Evolutionary conservation across 2,888 invertebrate genomes (phyloP).

Genomic region (Rhamphomyia laevipes): DNA sequence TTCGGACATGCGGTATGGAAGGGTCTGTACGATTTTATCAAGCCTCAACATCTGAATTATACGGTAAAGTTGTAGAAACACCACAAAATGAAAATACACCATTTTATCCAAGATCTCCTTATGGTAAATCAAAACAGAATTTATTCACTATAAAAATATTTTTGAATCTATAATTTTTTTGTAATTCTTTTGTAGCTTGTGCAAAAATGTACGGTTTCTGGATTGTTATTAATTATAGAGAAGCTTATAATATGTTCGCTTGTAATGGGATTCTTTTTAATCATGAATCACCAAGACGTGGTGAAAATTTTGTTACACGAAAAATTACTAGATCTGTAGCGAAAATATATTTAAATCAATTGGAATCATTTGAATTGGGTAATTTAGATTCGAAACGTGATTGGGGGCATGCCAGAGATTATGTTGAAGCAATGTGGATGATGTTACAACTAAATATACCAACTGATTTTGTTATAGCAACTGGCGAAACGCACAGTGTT

Average conservation of each 20-base stretch:
- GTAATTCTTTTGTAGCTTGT: slow-evolving; percentile 52
- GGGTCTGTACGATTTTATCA: slow-evolving; percentile 81
- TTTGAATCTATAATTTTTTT: neutral
- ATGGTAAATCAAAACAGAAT: slow-evolving; percentile 52
- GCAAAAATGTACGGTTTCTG: slow-evolving; percentile 93
- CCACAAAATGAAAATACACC: slow-evolving; percentile 92
- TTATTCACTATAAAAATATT: neutral
- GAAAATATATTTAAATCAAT: slow-evolving; percentile 82
- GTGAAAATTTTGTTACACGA: slow-evolving; percentile 96
- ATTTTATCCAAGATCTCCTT: slow-evolving; percentile 92
- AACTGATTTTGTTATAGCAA: slow-evolving; percentile 95
- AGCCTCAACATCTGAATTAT: slow-evolving; percentile 91
- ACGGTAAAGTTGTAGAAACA: slow-evolving; percentile 83
- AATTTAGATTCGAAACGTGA: slow-evolving; percentile 92
- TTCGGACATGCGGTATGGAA: slow-evolving; percentile 75
- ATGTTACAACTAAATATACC: slow-evolving; percentile 90
- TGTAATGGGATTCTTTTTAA: slow-evolving; percentile 95
- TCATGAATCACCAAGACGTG: slow-evolving; percentile 89
- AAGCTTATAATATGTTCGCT: slow-evolving; percentile 90
- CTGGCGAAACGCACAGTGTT: slow-evolving; percentile 89
- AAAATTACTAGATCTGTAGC: slow-evolving; percentile 97
- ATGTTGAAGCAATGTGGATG: slow-evolving; percentile 99
- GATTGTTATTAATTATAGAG: slow-evolving; percentile 92
- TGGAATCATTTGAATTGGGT: slow-evolving; percentile 79
- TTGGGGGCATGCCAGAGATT: slow-evolving; percentile 97